Evolutionary conservation across 30 jellyfish, hydroid and myxozoan genomes (phyloP), one percentile per base, ranked within the genome.

Genomic region (Euphysa ruthae): DNA sequence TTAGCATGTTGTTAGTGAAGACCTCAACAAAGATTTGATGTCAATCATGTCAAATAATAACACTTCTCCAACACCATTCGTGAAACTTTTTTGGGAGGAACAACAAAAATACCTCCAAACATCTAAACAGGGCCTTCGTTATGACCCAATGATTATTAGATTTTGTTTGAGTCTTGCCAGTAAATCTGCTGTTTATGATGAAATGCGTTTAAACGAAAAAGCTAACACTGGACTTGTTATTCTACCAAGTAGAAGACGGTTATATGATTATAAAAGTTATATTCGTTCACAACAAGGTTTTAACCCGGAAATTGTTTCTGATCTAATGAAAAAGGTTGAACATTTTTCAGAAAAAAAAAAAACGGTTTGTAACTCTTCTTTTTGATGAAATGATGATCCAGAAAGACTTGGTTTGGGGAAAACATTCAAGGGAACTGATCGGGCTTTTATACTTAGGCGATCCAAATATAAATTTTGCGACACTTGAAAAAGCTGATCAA

Each of bases 61-160:
- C 43, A 51, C 69, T 4, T 7, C 44, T 28, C 43, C 66, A 73
- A 50, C 86, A n/a, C 84, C 93, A 34, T 73, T 75, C 54, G 73
- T 81, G 94, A 73, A 73, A 58, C 61, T 73, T 31, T 74, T 82
- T 63, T 82, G 95, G 93, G 81, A 77, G 42, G 93, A 83, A 35
- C 93, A 83, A 54, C 91, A 66, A 57, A 75, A 75, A 31, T 69
- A 61, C 43, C 14, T 74, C 43, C 25, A 51, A 58, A 68, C 75
- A n/a, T 66, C 93, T 23, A 56, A 57, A 12, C 69, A 70, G 26
- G 93, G 93, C 19, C 54, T 64, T 1, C 74, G 75, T 12, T 82
- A 73, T 60, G 87, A 82, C 62, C 93, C 93, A 16, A 69, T 76
- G 93, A 60, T 82, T 8, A 82, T 74, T 20, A 58, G 91, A 12